Percentiles rank a stretch among this genome's conserved stretches.
phyloP scores from a whole-genome alignment of 2,113 vertebrate species.

The Callipepla squamata region DNA sequence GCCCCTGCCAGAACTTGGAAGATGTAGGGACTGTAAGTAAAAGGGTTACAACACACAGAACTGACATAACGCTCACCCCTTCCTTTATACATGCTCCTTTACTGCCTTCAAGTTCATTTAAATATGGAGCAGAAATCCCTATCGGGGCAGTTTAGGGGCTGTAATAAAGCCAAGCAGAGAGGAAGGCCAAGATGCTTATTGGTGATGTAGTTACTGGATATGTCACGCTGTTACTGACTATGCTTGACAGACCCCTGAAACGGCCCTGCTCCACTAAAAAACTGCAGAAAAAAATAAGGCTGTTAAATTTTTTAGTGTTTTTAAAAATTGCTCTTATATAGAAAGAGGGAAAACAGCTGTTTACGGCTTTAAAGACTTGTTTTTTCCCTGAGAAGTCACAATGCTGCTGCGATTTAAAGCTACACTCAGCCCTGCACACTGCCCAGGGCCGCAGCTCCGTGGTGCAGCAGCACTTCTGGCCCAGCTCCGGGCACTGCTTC shows the following conservation, averaged over 20 bases:
- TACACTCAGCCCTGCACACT: background rate
- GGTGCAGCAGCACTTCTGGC: background rate
- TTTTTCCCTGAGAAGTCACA: background rate
- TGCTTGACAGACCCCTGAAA: background rate
- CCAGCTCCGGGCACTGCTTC: background rate
- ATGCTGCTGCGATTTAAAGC: constrained; percentile 35
- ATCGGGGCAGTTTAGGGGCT: background rate
- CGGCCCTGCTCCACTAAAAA: background rate
- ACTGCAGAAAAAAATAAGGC: background rate
- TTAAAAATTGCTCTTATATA: constrained; percentile 31
- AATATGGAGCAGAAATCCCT: constrained; percentile 10
- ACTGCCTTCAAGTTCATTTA: background rate
- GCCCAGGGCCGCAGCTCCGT: accelerated
- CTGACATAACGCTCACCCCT: background rate
- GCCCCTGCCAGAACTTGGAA: constrained; percentile 16
- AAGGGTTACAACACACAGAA: background rate
- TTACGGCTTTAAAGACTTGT: constrained; percentile 33
- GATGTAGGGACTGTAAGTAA: constrained; percentile 26
- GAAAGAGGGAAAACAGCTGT: constrained; percentile 59
- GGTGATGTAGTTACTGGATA: background rate
- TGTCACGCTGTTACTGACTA: background rate
- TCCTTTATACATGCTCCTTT: background rate
- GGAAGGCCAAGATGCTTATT: background rate
- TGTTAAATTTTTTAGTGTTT: constrained; percentile 52
- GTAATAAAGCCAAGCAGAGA: background rate